These are phyloP conservation scores for Catostylus mosaicus DNA, from an alignment of 30 jellyfish, hydroid and myxozoan genomes.

Conservation along the genomic window DNA sequence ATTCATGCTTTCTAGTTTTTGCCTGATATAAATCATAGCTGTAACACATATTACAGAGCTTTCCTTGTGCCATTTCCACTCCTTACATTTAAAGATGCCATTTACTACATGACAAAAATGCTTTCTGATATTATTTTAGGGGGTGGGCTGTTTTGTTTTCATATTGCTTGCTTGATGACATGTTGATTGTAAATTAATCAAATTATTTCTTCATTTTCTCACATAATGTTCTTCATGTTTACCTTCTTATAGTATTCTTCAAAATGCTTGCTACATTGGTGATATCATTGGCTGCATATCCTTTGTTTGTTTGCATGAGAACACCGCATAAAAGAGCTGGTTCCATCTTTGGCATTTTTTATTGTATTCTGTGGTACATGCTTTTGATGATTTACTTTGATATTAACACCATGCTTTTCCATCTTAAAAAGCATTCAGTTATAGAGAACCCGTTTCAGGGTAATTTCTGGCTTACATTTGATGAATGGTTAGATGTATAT, in stretches of 20 bases:
- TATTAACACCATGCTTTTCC: not conserved
- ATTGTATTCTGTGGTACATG: slow-evolving; percentile 55
- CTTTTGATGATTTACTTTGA: too few species aligned
- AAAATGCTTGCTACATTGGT: slow-evolving; percentile 57
- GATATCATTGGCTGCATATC: slow-evolving; percentile 60
- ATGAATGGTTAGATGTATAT: not conserved
- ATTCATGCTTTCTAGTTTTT: too few species aligned
- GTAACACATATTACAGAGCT: too few species aligned
- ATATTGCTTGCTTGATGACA: too few species aligned
- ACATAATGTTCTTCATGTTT: not conserved
- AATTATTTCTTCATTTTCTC: not conserved
- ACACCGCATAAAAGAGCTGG: slow-evolving; percentile 46
- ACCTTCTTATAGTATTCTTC: slow-evolving; percentile 39
- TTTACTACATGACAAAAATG: too few species aligned
- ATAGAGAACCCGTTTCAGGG: slow-evolving; percentile 4
- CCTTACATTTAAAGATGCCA: too few species aligned
- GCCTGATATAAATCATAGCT: too few species aligned
- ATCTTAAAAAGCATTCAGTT: not conserved
- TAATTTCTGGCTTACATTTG: not conserved
- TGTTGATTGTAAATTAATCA: too few species aligned
- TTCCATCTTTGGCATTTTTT: slow-evolving; percentile 56
- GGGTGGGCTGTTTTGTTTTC: too few species aligned
- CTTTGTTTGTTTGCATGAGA: slow-evolving; percentile 69
- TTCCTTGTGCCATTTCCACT: too few species aligned
- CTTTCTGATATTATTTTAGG: too few species aligned